A percentile compares a stretch with the other conserved stretches of the same genome.
Evolutionary conservation across 2,797 vertebrate genomes (phyloP).

Genomic region (Pelodytes ibericus): DNA sequence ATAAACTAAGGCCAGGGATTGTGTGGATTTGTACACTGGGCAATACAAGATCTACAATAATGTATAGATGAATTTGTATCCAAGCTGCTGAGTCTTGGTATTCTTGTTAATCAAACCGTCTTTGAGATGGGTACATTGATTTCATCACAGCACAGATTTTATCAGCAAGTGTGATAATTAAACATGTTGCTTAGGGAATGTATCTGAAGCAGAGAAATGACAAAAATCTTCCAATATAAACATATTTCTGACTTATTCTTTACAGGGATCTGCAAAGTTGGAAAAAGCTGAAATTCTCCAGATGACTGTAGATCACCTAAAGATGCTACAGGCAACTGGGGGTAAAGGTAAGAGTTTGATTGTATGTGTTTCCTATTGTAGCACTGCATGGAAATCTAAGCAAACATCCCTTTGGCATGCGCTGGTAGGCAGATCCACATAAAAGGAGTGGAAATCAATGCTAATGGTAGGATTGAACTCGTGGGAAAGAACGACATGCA

Average conservation of each 20-base stretch:
- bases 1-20: no score
- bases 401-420: conserved; percentile 70
- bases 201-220: no score
- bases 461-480: conserved; percentile 87
- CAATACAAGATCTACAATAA: no score
- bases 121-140: no score
- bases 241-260: conserved; percentile 57
- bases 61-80: no score
- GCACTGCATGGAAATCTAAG: conserved; percentile 34
- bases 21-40: no score
- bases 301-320: conserved; percentile 97
- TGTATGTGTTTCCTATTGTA: conserved; percentile 20
- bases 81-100: no score
- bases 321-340: conserved; percentile 90
- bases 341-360: conserved; percentile 83
- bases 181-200: no score
- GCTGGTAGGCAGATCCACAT: conserved; percentile 72
- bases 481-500: conserved; percentile 87
- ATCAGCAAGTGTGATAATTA: no score
- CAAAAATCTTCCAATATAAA: neutral
- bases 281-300: conserved; percentile 97
- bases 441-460: conserved; percentile 85
- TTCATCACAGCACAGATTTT: no score
- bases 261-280: conserved; percentile 87
- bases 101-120: no score